These are phyloP conservation scores for Vicugna pacos DNA, from an alignment of 2,113 vertebrate genomes.

Conservation along the genomic window DNA sequence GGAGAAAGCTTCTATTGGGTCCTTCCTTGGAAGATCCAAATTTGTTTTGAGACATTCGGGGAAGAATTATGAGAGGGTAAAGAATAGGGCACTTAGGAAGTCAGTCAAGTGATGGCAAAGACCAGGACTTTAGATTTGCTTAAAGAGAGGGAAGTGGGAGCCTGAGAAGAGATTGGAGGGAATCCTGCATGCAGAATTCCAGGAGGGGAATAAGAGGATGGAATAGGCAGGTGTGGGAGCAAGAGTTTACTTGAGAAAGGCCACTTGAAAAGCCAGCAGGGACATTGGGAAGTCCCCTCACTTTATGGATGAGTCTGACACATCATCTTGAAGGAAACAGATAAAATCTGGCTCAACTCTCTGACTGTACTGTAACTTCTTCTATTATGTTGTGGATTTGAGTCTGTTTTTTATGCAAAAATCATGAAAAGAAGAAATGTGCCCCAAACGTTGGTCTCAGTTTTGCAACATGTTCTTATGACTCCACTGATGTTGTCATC, in stretches of 20 bases:
- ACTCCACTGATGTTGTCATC: not conserved
- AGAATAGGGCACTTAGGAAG: not conserved
- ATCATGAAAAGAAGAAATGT: not conserved
- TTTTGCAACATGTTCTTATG: not conserved
- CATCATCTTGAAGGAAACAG: not conserved
- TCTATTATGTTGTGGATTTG: not conserved
- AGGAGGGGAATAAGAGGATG: not conserved
- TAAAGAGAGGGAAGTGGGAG: not conserved
- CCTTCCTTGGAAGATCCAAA: not conserved
- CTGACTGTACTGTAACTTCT: not conserved
- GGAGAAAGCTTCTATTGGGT: not conserved
- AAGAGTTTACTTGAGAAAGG: not conserved
- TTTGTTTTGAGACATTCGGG: not conserved
- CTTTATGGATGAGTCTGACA: not conserved
- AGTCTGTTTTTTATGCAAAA: not conserved
- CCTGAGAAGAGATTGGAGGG: not conserved
- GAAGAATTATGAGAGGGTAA: not conserved
- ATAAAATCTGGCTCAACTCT: not conserved
- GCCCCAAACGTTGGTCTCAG: not conserved
- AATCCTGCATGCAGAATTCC: not conserved
- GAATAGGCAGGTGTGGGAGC: not conserved
- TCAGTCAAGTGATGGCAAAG: not conserved
- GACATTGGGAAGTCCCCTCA: not conserved
- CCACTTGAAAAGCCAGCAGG: not conserved
- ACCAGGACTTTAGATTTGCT: not conserved